phyloP scores from a whole-genome alignment of 2,113 vertebrate genomes.

The Motacilla alba region DNA sequence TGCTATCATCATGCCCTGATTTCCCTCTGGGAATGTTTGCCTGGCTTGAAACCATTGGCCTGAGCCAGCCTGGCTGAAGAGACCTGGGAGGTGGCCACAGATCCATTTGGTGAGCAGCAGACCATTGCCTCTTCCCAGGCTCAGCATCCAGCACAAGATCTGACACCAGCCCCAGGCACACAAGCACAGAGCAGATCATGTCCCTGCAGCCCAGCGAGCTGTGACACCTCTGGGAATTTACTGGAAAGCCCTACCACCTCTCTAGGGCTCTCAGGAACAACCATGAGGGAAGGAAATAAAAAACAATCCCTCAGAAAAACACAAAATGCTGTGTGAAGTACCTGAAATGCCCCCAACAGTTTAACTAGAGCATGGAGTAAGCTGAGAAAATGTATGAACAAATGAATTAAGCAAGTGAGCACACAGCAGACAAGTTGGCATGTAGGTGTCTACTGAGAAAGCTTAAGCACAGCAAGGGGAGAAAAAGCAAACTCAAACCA shows the following conservation, averaged over 20 bases:
- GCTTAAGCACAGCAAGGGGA: slow-evolving; percentile 11
- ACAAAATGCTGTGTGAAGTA: not conserved
- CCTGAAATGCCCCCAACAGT: not conserved
- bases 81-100: not conserved
- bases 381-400: slow-evolving; percentile 17
- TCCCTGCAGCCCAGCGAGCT: not conserved
- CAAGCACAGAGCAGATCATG: not conserved
- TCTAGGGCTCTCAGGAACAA: not conserved
- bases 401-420: slow-evolving; percentile 31
- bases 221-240: not conserved
- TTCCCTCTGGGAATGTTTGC: not conserved
- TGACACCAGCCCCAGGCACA: not conserved
- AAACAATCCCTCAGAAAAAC: not conserved
- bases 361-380: not conserved
- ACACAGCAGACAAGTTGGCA: slow-evolving; percentile 1
- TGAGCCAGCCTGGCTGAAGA: not conserved
- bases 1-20: not conserved
- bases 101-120: not conserved
- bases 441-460: slow-evolving; percentile 39
- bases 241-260: not conserved
- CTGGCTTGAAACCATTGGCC: not conserved
- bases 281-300: not conserved
- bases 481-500: not conserved
- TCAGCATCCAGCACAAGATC: not conserved
- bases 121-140: not conserved